Conservation (phyloP, 2,797 vertebrate genomes). For the Tokudaia muenninki region DNA sequence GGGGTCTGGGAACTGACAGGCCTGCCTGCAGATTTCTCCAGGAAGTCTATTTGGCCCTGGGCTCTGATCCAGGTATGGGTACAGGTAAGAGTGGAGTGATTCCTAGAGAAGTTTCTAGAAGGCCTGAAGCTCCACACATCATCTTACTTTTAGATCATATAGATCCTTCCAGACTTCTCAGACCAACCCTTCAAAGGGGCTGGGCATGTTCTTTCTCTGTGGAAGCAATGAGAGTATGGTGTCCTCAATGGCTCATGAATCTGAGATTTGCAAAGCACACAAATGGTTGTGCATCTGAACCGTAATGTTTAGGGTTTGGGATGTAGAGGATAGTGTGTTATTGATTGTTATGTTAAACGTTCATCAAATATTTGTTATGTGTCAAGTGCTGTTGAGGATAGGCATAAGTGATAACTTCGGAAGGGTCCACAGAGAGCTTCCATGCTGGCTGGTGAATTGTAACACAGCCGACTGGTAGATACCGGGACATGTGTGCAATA, state of each 20-base stretch:
- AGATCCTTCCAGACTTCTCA: not conserved
- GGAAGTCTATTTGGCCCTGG: not conserved
- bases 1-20: not conserved
- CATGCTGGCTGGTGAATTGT: not conserved
- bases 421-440: not conserved
- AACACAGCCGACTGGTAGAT: not conserved
- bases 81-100: accelerated
- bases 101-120: not conserved
- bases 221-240: not conserved
- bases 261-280: not conserved
- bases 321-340: not conserved
- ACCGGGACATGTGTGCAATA: not conserved
- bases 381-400: not conserved
- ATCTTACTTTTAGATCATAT: not conserved
- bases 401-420: not conserved
- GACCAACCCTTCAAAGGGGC: not conserved
- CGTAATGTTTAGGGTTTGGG: not conserved
- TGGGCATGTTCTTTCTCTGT: not conserved
- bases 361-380: not conserved
- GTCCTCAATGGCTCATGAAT: not conserved
- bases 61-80: not conserved
- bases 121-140: not conserved
- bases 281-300: not conserved
- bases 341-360: not conserved
- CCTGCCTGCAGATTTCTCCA: not conserved